Percentiles rank a stretch among this genome's conserved stretches.
Evolutionary conservation across 2,113 vertebrate genomes (phyloP).

Genomic region (Pagrus major): DNA sequence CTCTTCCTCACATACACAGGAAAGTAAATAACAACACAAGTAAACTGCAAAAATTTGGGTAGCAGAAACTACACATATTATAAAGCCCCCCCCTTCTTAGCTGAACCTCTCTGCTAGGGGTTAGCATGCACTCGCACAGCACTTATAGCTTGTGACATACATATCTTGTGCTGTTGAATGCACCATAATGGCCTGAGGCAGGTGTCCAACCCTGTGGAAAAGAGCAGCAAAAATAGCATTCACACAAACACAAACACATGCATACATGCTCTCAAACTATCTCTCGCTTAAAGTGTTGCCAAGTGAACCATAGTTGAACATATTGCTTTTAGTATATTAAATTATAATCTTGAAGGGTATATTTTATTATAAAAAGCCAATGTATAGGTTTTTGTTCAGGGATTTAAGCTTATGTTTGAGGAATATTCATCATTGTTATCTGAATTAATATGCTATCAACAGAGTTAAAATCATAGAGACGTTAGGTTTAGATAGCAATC

Average conservation of each 20-base stretch:
- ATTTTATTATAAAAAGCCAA: not conserved
- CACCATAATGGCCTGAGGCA: constrained; percentile 41
- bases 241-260: constrained; percentile 40
- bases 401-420: not conserved
- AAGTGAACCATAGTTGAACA: not conserved
- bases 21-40: constrained; percentile 51
- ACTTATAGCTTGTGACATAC: constrained; percentile 34
- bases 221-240: constrained; percentile 56
- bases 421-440: constrained; percentile 1
- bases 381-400: not conserved
- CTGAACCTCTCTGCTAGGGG: not conserved
- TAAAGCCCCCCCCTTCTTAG: not conserved
- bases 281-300: not conserved
- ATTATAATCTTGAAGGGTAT: not conserved
- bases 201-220: constrained; percentile 44
- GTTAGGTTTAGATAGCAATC: not conserved
- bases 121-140: constrained; percentile 20
- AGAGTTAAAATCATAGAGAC: not conserved
- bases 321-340: constrained; percentile 2
- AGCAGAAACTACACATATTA: not conserved
- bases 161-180: constrained; percentile 35
- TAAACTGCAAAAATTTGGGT: not conserved
- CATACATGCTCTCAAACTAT: constrained; percentile 19
- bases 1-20: constrained; percentile 3
- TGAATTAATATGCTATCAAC: not conserved